Conservation (phyloP, 2,797 vertebrate genomes). For the Esox lucius region DNA sequence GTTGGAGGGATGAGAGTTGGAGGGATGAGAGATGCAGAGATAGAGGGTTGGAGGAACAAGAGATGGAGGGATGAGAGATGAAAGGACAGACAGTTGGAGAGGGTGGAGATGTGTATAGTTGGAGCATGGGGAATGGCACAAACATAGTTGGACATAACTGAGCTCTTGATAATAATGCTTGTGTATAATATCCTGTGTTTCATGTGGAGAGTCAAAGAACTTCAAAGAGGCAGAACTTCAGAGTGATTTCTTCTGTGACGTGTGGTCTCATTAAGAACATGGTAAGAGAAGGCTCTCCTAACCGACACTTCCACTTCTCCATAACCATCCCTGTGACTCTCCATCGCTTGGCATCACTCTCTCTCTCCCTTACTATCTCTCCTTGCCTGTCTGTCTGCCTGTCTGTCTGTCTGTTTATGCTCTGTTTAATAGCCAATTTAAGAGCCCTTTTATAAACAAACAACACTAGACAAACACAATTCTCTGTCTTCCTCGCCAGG, state of each 20-base stretch:
- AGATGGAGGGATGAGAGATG: slow-evolving; percentile 16
- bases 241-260: slow-evolving; percentile 37
- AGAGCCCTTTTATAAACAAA: slow-evolving; percentile 20
- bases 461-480: slow-evolving; percentile 24
- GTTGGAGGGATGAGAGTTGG: too few species aligned
- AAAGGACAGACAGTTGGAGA: slow-evolving; percentile 15
- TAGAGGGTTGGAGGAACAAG: too few species aligned
- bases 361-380: neutral
- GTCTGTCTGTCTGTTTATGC: neutral
- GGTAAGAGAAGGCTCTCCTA: neutral
- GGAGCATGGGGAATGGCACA: neutral
- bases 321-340: neutral
- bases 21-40: too few species aligned
- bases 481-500: slow-evolving; percentile 4
- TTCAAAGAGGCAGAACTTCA: neutral
- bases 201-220: neutral
- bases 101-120: too few species aligned
- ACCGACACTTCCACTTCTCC: too few species aligned
- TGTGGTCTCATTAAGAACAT: neutral
- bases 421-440: slow-evolving; percentile 32
- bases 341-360: neutral
- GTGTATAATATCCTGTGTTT: slow-evolving; percentile 22
- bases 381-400: neutral
- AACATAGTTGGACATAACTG: too few species aligned
- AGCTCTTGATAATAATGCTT: slow-evolving; percentile 13